A percentile compares a stretch with the other conserved stretches of the same genome.
phyloP scores from a whole-genome alignment of 2,888 invertebrate species.

The Eurytoma californica region DNA sequence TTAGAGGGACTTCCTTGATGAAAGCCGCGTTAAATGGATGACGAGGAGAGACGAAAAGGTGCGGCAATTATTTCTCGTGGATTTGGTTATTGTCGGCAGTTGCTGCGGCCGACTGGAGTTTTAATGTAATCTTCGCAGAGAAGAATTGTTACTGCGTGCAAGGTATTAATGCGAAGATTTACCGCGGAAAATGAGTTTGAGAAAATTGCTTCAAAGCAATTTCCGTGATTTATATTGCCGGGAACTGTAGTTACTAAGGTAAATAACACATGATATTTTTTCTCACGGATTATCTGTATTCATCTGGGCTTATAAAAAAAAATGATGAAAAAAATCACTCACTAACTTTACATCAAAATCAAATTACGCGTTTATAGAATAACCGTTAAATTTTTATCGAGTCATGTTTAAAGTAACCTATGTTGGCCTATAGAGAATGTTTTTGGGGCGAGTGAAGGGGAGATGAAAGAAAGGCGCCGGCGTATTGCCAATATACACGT shows the following conservation, averaged over 20 bases:
- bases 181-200: not conserved
- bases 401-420: constrained; percentile 21
- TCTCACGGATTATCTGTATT: too few relatives aligned
- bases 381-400: constrained; percentile 37
- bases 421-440: too few relatives aligned
- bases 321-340: too few relatives aligned
- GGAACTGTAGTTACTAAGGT: too few relatives aligned
- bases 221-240: not conserved
- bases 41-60: not conserved
- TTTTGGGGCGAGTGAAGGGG: not conserved
- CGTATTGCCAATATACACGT: not conserved
- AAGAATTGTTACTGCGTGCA: not conserved
- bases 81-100: constrained; percentile 10
- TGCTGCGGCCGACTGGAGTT: not conserved
- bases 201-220: not conserved
- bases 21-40: not conserved
- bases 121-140: constrained; percentile 1
- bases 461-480: constrained; percentile 27
- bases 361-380: constrained; percentile 23
- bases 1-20: constrained; percentile 10
- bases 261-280: too few relatives aligned
- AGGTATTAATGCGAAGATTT: not conserved
- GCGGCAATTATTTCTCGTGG: constrained; percentile 4
- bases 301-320: too few relatives aligned
- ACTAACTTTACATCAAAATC: too few relatives aligned